A percentile compares a stretch with the other conserved stretches of the same genome.
phyloP scores from a whole-genome alignment of 2,113 vertebrate species.

The Ellobius talpinus region DNA sequence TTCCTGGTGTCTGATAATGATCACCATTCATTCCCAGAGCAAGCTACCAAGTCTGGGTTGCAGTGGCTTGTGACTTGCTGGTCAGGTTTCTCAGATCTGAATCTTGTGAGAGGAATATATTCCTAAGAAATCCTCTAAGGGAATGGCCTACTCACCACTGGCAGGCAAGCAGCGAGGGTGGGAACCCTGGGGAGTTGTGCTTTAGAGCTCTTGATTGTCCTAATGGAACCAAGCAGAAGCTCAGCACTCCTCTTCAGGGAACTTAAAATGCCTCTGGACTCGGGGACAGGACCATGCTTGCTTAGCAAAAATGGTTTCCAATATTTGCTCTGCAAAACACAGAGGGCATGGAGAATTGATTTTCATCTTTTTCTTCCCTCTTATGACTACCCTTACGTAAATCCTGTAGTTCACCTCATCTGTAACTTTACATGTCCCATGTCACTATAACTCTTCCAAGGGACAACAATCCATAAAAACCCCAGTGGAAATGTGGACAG shows the following conservation, averaged over 20 bases:
- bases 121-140: neutral
- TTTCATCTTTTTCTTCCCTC: neutral
- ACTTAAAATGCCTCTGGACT: neutral
- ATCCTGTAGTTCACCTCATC: neutral
- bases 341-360: neutral
- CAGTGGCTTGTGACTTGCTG: neutral
- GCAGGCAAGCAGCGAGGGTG: neutral
- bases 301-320: neutral
- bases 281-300: neutral
- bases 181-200: neutral
- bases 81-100: neutral
- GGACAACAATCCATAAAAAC: conserved; percentile 34
- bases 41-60: neutral
- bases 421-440: conserved; percentile 5
- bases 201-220: neutral
- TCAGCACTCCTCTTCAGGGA: neutral
- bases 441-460: neutral
- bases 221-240: neutral
- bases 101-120: neutral
- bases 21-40: neutral
- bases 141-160: rapidly evolving
- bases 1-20: neutral
- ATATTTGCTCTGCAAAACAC: neutral
- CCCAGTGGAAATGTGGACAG: neutral
- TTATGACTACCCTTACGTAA: neutral